Percentiles rank a stretch among this genome's conserved stretches.
Evolutionary conservation across 2,113 vertebrate species (phyloP).

Genomic region (Tenebrosternarchus preto): DNA sequence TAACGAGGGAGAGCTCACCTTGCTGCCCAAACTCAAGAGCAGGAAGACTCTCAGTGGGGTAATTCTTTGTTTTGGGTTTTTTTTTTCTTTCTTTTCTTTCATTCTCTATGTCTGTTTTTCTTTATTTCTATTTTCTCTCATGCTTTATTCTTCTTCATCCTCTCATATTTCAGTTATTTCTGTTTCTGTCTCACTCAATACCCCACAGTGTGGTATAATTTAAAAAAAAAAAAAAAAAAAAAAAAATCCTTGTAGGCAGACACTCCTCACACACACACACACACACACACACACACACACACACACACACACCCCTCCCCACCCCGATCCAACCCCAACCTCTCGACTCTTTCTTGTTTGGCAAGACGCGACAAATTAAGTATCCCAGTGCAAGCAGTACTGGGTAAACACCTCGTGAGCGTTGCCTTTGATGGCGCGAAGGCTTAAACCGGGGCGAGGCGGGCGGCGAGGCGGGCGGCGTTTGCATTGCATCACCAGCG

Average conservation of each 20-base stretch:
- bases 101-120: neutral
- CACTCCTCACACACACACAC: neutral
- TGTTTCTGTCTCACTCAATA: neutral
- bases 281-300: neutral
- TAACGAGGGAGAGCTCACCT: conserved; percentile 64
- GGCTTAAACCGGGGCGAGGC: conserved; percentile 29
- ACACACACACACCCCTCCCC: neutral
- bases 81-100: neutral
- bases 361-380: conserved; percentile 53
- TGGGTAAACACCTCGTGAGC: conserved; percentile 45
- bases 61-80: conserved; percentile 44
- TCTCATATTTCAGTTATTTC: conserved; percentile 12
- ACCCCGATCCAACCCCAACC: neutral
- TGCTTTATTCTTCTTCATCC: conserved; percentile 10
- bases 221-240: too few relatives aligned
- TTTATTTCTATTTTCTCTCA: neutral
- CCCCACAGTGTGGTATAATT: conserved; percentile 21
- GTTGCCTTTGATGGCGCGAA: conserved; percentile 45
- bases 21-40: conserved; percentile 80
- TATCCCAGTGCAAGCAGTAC: conserved; percentile 45
- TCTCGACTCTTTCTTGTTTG: conserved; percentile 27
- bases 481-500: conserved; percentile 52
- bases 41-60: conserved; percentile 84
- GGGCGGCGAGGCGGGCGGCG: conserved; percentile 47
- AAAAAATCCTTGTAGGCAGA: conserved; percentile 23